A percentile compares a stretch with the other conserved stretches of the same genome.
phyloP scores from a whole-genome alignment of 2,113 vertebrate genomes.

The Saccopteryx leptura region DNA sequence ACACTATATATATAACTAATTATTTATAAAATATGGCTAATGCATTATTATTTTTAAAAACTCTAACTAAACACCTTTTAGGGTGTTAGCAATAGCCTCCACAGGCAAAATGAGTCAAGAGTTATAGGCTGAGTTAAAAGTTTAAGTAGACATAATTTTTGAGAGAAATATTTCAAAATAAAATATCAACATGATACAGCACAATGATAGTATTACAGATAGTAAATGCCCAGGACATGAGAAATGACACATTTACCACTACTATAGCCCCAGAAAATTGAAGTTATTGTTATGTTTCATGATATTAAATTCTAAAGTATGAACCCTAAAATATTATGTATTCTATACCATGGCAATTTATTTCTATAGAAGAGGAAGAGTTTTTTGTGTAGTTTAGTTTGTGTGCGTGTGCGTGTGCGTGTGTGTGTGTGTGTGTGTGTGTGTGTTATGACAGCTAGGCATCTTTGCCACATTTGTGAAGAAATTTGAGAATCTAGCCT shows the following conservation, averaged over 20 bases:
- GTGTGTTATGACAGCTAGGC: background rate
- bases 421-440: too few species aligned
- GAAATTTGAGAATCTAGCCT: background rate
- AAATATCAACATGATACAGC: background rate
- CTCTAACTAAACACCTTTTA: background rate
- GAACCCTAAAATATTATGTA: background rate
- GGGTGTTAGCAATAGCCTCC: background rate
- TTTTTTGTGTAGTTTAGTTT: too few species aligned
- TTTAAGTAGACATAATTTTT: background rate
- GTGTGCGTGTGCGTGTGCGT: too few species aligned
- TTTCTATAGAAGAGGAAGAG: background rate
- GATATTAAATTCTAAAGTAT: background rate
- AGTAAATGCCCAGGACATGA: background rate
- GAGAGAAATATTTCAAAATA: background rate
- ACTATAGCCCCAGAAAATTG: background rate
- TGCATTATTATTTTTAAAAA: background rate
- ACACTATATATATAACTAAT: background rate
- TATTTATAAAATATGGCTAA: background rate
- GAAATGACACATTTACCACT: background rate
- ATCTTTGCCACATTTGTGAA: background rate
- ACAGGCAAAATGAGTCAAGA: background rate
- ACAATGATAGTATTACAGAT: background rate
- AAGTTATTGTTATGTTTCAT: background rate
- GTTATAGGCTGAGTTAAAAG: background rate
- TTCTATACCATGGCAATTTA: background rate